phyloP scores from a whole-genome alignment of 2,888 invertebrate species.

The Nomada flava region DNA sequence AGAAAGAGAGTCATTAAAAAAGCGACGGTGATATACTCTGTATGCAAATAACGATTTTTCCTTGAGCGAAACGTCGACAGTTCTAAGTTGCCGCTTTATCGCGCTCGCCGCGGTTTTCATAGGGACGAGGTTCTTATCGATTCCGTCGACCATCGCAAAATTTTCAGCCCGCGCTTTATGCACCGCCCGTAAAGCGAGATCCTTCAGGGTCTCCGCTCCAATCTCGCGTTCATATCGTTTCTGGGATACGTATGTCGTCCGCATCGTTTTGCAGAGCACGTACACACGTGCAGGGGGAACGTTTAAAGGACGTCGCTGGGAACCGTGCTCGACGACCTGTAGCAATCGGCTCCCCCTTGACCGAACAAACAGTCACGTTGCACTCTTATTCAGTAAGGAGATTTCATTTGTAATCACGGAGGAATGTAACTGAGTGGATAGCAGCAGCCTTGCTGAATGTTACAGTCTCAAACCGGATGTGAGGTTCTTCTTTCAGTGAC shows the following conservation, averaged over 20 bases:
- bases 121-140: constrained; percentile 16
- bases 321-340: background rate
- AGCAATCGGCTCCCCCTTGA: background rate
- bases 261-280: background rate
- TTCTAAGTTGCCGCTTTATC: constrained; percentile 15
- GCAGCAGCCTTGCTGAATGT: constrained; percentile 7
- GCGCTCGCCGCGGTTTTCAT: background rate
- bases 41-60: constrained; percentile 32
- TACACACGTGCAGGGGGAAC: background rate
- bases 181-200: background rate
- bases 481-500: constrained; percentile 11
- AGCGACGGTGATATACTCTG: background rate
- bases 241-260: background rate
- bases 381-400: background rate
- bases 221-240: constrained; percentile 11
- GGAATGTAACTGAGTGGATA: background rate
- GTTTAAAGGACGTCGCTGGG: constrained; percentile 3
- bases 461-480: background rate
- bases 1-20: background rate
- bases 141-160: constrained; percentile 21
- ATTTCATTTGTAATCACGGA: constrained; percentile 17
- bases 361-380: background rate
- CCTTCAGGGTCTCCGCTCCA: background rate
- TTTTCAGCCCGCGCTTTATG: constrained; percentile 2
- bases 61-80: constrained; percentile 17